A percentile compares a stretch with the other conserved stretches of the same genome.
These are phyloP conservation scores for Acanthornis magna DNA, from an alignment of 2,797 vertebrate genomes.

Conservation along the genomic window DNA sequence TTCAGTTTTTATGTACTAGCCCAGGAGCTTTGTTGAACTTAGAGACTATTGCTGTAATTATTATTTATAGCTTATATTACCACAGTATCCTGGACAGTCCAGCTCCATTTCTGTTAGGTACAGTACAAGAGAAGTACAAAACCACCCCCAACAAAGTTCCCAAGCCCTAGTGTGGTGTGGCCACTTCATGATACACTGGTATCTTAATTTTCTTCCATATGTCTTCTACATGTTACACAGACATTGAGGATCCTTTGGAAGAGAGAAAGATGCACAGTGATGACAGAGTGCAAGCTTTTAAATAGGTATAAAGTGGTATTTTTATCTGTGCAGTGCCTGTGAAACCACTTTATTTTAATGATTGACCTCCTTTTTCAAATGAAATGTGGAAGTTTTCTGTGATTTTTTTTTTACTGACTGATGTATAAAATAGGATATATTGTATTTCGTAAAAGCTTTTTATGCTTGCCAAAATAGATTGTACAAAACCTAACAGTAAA, in stretches of 20 bases:
- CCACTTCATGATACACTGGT: neutral
- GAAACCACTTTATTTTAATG: slow-evolving; percentile 18
- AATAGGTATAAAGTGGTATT: neutral
- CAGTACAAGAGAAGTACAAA: neutral
- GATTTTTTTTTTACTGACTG: slow-evolving; percentile 8
- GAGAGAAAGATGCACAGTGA: neutral
- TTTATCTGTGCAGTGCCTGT: neutral
- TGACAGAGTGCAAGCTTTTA: neutral
- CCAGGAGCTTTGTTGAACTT: slow-evolving; percentile 50
- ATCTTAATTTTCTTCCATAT: neutral
- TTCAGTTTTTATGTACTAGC: slow-evolving; percentile 50
- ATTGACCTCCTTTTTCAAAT: slow-evolving; percentile 39
- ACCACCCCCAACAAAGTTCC: neutral
- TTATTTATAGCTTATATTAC: slow-evolving; percentile 4
- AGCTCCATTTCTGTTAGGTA: neutral
- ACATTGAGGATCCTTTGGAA: neutral
- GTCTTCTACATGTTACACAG: neutral
- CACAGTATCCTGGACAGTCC: neutral
- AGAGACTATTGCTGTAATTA: slow-evolving; percentile 21
- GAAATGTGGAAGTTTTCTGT: slow-evolving; percentile 9
- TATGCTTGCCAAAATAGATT: slow-evolving; percentile 74
- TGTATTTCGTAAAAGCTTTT: slow-evolving; percentile 64
- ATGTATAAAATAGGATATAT: slow-evolving; percentile 32
- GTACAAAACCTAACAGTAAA: slow-evolving; percentile 62
- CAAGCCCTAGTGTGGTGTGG: neutral